phyloP scores from a whole-genome alignment of 2,797 vertebrate genomes.

The Margarornis squamiger region DNA sequence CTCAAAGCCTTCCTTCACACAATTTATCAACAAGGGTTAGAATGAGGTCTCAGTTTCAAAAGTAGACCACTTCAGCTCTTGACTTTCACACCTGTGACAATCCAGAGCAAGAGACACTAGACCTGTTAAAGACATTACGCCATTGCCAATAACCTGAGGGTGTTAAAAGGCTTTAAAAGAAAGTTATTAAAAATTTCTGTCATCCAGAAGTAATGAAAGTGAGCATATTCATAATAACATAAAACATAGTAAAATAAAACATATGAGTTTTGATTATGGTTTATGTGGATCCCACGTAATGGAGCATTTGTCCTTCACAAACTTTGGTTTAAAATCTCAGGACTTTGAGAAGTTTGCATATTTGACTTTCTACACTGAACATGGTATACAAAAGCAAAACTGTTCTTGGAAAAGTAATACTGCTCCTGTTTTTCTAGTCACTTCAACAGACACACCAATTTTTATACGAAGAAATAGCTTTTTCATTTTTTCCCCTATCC shows the following conservation, averaged over 20 bases:
- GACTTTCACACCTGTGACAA: background rate
- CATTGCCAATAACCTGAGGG: background rate
- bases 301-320: background rate
- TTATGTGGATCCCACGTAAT: background rate
- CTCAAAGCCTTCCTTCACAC: background rate
- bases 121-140: background rate
- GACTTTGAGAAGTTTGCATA: background rate
- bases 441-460: background rate
- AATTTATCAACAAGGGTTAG: background rate
- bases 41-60: background rate
- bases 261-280: background rate
- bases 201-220: background rate
- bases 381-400: background rate
- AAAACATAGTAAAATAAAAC: background rate
- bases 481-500: background rate
- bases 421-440: background rate
- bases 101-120: background rate
- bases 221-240: background rate
- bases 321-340: background rate
- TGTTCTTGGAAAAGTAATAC: background rate
- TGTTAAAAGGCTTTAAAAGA: background rate
- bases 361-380: background rate
- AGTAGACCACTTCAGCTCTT: background rate
- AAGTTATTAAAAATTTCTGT: background rate
- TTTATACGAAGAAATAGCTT: background rate